These are phyloP conservation scores for Myzus persicae DNA, from an alignment of 1,140 invertebrate genomes.

Conservation along the genomic window DNA sequence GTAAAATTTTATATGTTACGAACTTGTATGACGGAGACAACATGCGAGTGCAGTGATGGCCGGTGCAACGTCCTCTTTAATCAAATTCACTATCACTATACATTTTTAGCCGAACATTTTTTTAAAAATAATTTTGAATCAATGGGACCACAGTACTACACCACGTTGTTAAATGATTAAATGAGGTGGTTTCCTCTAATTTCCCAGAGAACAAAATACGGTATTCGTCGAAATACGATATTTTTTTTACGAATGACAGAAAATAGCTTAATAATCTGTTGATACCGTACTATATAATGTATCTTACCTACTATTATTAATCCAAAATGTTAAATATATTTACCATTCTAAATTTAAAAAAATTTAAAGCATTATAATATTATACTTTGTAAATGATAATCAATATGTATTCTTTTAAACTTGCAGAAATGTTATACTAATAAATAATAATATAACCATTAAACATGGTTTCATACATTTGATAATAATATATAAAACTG, in stretches of 20 bases:
- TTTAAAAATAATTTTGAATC: not conserved
- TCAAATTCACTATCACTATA: not conserved
- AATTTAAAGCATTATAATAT: no score
- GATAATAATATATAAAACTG: not conserved
- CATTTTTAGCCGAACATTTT: not conserved
- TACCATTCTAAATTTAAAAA: not conserved
- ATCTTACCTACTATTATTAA: not conserved
- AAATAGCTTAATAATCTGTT: not conserved
- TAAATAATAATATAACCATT: not conserved
- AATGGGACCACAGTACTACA: not conserved
- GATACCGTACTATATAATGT: not conserved
- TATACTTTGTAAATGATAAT: no score
- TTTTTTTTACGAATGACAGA: not conserved
- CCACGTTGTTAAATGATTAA: not conserved
- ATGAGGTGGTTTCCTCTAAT: not conserved
- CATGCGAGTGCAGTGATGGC: no score
- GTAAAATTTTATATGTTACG: no score
- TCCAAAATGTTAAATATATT: not conserved
- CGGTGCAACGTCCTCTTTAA: no score
- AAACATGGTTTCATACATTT: no score
- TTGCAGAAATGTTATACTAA: not conserved
- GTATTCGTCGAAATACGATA: not conserved
- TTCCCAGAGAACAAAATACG: not conserved
- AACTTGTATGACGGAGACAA: no score
- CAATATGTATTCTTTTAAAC: not conserved